Evolutionary conservation across 2,797 vertebrate genomes (phyloP).

Genomic region (Phataginus tricuspis): DNA sequence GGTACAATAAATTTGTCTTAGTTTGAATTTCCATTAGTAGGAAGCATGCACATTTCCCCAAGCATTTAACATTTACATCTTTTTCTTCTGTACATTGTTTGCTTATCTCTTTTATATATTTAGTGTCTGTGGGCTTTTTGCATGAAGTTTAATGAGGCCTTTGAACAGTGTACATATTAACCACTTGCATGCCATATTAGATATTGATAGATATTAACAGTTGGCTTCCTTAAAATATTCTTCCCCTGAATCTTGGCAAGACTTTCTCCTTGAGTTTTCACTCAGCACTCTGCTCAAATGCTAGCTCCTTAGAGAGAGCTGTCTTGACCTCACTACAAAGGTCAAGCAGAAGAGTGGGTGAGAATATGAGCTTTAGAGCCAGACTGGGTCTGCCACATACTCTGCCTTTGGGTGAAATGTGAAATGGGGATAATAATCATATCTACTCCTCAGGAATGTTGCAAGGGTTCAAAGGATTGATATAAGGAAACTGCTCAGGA

Average conservation of each 20-base stretch:
- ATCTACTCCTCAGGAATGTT: background rate
- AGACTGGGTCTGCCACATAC: background rate
- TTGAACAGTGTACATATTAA: background rate
- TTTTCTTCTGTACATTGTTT: background rate
- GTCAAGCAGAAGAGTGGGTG: background rate
- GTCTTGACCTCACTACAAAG: background rate
- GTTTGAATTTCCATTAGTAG: conserved; percentile 33
- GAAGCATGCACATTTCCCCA: conserved; percentile 13
- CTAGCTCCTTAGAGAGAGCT: background rate
- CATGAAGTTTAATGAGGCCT: conserved; percentile 8
- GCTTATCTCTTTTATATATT: background rate
- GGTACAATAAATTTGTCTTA: background rate
- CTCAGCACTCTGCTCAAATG: background rate
- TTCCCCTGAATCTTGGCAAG: background rate
- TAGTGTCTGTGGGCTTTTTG: background rate
- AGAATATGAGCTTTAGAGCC: background rate
- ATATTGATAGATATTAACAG: background rate
- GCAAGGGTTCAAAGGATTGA: background rate
- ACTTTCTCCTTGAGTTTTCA: background rate
- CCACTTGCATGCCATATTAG: background rate
- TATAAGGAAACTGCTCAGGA: background rate
- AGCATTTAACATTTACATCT: background rate
- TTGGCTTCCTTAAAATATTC: background rate
- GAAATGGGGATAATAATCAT: background rate
- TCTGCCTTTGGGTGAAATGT: background rate